These are phyloP conservation scores for Okapia johnstoni DNA, from an alignment of 2,113 vertebrate genomes.

Conservation along the genomic window DNA sequence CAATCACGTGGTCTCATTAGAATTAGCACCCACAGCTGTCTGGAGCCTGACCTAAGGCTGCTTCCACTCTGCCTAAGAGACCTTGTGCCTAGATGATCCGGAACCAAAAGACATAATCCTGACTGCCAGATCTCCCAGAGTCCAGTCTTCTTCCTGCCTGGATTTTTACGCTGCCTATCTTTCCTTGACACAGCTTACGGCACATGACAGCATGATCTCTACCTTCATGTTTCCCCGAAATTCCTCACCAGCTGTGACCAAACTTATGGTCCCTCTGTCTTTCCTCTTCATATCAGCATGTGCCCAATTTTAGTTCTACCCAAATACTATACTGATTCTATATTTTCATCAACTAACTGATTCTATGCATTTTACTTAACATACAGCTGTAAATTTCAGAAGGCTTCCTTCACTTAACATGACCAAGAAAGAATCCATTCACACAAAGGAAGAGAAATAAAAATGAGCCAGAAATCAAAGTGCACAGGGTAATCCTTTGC, in stretches of 20 bases:
- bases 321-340: not conserved
- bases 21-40: not conserved
- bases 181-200: not conserved
- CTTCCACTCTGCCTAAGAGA: not conserved
- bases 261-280: not conserved
- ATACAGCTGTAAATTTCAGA: not conserved
- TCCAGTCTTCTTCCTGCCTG: not conserved
- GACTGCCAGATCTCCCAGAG: not conserved
- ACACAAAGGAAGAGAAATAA: not conserved
- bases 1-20: not conserved
- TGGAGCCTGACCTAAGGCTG: not conserved
- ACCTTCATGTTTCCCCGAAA: not conserved
- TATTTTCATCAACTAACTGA: not conserved
- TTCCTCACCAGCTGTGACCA: not conserved
- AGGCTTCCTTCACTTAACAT: not conserved
- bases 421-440: not conserved
- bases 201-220: not conserved
- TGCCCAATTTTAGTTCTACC: not conserved
- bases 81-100: not conserved
- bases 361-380: not conserved
- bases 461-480: not conserved
- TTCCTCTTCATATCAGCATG: not conserved
- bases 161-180: not conserved
- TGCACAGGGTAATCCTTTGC: not conserved
- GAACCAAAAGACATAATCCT: not conserved